Evolutionary conservation across 2,888 invertebrate genomes (phyloP).

Genomic region (Minunthozetes semirufus): DNA sequence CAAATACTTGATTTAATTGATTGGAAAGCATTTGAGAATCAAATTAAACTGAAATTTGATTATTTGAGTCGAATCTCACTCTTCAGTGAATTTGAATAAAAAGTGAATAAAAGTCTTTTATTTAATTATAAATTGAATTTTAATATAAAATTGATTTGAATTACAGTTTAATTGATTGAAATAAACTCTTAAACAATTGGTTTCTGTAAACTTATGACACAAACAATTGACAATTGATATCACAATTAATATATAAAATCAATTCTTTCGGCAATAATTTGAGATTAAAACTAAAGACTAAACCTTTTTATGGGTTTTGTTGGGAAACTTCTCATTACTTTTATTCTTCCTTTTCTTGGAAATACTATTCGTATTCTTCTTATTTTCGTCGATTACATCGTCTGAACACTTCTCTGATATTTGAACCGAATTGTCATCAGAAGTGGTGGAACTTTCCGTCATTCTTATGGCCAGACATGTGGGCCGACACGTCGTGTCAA

Average conservation of each 20-base stretch:
- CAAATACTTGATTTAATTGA: constrained; percentile 4
- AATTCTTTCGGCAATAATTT: too few species aligned
- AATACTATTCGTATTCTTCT: too few species aligned
- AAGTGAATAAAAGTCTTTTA: too few species aligned
- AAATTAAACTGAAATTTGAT: constrained; percentile 5
- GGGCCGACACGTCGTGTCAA: constrained; percentile 39
- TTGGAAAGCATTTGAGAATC: background rate
- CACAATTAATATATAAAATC: too few species aligned
- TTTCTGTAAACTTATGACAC: too few species aligned
- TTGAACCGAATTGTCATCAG: background rate
- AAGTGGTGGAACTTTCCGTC: background rate
- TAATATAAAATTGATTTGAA: too few species aligned
- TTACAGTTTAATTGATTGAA: too few species aligned
- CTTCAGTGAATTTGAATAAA: too few species aligned
- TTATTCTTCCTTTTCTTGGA: constrained; percentile 11
- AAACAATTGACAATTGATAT: too few species aligned
- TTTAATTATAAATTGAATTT: too few species aligned
- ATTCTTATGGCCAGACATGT: constrained; percentile 39
- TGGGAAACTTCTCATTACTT: background rate
- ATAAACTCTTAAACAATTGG: too few species aligned
- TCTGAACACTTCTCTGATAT: background rate
- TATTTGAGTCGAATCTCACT: background rate
- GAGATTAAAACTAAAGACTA: background rate
- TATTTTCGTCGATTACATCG: too few species aligned
- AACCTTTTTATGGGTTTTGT: background rate